A percentile compares a stretch with the other conserved stretches of the same genome.
phyloP scores from a whole-genome alignment of 2,797 vertebrate genomes.

The Apodemus agrarius region DNA sequence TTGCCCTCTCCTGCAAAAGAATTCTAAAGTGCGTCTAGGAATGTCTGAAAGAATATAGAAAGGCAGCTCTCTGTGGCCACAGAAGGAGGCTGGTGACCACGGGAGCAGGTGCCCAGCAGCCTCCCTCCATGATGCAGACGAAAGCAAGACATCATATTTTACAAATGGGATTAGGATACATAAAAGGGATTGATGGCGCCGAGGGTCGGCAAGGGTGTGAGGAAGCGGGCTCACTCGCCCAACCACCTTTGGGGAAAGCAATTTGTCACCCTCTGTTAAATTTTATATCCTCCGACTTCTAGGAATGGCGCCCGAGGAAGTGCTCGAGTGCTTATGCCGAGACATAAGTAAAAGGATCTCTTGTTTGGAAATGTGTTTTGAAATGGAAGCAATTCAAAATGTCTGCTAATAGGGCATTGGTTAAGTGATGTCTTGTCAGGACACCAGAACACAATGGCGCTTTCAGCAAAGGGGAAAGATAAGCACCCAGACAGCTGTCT shows the following conservation, averaged over 20 bases:
- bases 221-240: rapidly evolving
- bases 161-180: constrained; percentile 40
- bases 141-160: background rate
- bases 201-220: rapidly evolving
- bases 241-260: background rate
- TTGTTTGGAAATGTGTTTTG: constrained; percentile 50
- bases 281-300: constrained; percentile 38
- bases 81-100: background rate
- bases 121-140: background rate
- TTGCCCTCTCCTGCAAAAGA: background rate
- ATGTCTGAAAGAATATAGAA: constrained; percentile 29
- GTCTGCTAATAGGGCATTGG: constrained; percentile 54
- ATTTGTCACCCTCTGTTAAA: constrained; percentile 28
- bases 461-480: constrained; percentile 9
- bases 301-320: constrained; percentile 34
- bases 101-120: constrained; percentile 10
- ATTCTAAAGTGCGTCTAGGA: constrained; percentile 6
- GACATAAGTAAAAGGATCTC: constrained; percentile 54
- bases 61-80: background rate
- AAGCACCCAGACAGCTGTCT: background rate
- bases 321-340: background rate
- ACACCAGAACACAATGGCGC: background rate
- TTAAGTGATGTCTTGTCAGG: constrained; percentile 15
- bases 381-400: constrained; percentile 63
- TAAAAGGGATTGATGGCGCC: background rate